A percentile compares a stretch with the other conserved stretches of the same genome.
Evolutionary conservation across 2,797 vertebrate species (phyloP).

Genomic region (Cirrhinus molitorella): DNA sequence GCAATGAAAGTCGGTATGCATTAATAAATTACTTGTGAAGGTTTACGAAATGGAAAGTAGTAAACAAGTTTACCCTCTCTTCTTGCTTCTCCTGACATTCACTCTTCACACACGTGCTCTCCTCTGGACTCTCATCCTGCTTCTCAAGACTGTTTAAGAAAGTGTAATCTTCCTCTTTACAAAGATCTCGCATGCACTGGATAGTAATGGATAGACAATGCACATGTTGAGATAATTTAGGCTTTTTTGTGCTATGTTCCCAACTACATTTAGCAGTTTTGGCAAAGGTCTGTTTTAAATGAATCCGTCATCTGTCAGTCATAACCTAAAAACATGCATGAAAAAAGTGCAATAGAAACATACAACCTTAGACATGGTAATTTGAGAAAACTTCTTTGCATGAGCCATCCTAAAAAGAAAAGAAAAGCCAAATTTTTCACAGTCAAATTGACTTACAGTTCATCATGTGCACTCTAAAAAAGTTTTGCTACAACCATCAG

Average conservation of each 20-base stretch:
- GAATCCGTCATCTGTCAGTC: neutral
- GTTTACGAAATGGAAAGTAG: neutral
- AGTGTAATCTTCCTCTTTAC: constrained; percentile 79
- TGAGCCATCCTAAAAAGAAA: constrained; percentile 72
- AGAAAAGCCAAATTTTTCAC: neutral
- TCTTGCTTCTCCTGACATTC: constrained; percentile 60
- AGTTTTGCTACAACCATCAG: neutral
- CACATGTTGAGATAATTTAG: neutral
- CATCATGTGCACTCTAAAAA: neutral
- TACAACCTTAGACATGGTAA: constrained; percentile 81
- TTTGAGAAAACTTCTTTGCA: constrained; percentile 71
- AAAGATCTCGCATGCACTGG: constrained; percentile 79
- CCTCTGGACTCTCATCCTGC: neutral
- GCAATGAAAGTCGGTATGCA: neutral
- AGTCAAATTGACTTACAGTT: neutral
- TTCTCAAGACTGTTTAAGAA: constrained; percentile 67
- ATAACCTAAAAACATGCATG: neutral
- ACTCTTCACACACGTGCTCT: constrained; percentile 45
- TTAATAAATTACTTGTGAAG: neutral
- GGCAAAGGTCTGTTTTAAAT: neutral
- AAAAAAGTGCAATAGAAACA: neutral
- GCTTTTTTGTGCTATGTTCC: neutral
- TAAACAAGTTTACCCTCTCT: constrained; percentile 71
- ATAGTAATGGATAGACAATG: neutral
- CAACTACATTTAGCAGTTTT: neutral